A percentile compares a stretch with the other conserved stretches of the same genome.
Conservation (phyloP, 2,113 vertebrate species). For the Nibea coibor region DNA sequence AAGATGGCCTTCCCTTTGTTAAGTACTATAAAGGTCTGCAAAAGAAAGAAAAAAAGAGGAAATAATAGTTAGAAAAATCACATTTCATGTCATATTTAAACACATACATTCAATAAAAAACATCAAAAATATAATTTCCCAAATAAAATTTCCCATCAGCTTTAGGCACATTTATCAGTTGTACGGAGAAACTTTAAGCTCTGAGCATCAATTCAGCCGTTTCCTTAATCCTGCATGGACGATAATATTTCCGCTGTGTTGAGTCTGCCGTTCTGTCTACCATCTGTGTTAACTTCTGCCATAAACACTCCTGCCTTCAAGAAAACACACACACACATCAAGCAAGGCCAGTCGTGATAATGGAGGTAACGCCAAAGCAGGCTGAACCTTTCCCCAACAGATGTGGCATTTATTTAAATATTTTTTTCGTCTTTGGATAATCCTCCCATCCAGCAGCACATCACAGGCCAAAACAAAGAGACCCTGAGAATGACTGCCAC, state of each 20-base stretch:
- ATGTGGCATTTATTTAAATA: constrained; percentile 82
- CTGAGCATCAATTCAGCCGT: constrained; percentile 9
- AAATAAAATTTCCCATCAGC: background rate
- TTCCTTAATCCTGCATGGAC: constrained; percentile 16
- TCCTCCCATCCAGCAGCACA: constrained; percentile 73
- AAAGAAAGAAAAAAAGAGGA: constrained; percentile 66
- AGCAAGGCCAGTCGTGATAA: constrained; percentile 54
- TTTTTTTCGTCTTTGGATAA: constrained; percentile 78
- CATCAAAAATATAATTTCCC: background rate
- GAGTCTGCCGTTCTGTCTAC: constrained; percentile 37
- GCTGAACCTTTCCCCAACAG: constrained; percentile 76
- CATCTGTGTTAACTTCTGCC: constrained; percentile 47
- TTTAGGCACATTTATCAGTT: background rate
- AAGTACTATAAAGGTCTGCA: constrained; percentile 98
- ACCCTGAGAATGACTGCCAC: constrained; percentile 73
- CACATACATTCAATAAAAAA: background rate
- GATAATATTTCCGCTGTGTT: constrained; percentile 21
- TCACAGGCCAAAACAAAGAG: constrained; percentile 80
- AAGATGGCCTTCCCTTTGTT: constrained; percentile 99
- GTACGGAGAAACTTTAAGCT: background rate
- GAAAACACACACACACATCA: constrained; percentile 42
- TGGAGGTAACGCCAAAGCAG: constrained; percentile 67
- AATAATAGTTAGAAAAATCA: constrained; percentile 12
- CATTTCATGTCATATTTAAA: background rate
- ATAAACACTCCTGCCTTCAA: constrained; percentile 38